These are phyloP conservation scores for Colius striatus DNA, from an alignment of 2,113 vertebrate genomes.

Conservation along the genomic window DNA sequence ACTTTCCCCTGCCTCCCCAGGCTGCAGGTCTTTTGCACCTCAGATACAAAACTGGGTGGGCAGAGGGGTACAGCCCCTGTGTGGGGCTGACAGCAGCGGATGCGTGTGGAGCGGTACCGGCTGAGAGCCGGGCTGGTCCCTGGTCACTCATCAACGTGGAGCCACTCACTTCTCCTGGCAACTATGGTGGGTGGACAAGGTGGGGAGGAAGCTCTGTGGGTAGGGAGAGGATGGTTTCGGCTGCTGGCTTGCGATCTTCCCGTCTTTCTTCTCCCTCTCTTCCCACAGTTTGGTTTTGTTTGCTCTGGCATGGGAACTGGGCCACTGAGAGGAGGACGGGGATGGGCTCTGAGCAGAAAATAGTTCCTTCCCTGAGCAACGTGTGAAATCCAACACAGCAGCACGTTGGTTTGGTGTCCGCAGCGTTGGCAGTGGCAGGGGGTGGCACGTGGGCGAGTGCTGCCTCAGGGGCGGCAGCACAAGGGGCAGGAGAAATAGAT, in stretches of 20 bases:
- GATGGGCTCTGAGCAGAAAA: not conserved
- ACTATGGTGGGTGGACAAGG: not conserved
- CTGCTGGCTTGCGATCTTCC: not conserved
- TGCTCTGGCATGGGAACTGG: conserved; percentile 10
- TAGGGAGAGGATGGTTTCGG: not conserved
- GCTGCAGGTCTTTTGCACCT: not conserved
- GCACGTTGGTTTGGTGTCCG: not conserved
- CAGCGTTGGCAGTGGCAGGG: fast-evolving
- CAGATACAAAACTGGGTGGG: not conserved
- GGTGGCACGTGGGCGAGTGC: not conserved
- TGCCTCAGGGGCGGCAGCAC: not conserved
- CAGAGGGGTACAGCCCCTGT: not conserved
- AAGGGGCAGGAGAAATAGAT: not conserved
- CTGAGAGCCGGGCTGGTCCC: not conserved
- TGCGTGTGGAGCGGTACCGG: fast-evolving
- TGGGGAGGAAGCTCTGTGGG: not conserved
- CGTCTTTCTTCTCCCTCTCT: not conserved
- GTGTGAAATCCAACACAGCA: not conserved
- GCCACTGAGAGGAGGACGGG: not conserved
- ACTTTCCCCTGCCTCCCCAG: not conserved
- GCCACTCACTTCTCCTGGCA: fast-evolving
- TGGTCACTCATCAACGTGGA: fast-evolving
- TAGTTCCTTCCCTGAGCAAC: not conserved
- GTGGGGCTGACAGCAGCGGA: not conserved
- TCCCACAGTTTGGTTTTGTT: not conserved